Conservation (phyloP, 1,140 invertebrate species). For the Acromyrmex heyeri region DNA sequence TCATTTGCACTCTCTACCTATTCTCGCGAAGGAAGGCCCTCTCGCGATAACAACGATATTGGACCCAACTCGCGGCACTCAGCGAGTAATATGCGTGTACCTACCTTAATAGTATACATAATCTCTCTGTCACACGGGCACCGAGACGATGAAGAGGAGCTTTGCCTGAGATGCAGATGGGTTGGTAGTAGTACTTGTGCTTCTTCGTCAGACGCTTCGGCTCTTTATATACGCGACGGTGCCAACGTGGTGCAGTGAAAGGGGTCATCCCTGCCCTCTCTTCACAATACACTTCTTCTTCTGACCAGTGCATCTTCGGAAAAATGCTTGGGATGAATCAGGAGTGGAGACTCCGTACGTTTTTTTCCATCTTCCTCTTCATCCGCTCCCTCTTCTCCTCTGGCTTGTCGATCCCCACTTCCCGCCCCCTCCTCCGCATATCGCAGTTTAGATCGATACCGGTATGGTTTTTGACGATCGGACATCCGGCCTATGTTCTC, state of each 20-base stretch:
- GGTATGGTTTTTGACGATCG: slow-evolving; percentile 21
- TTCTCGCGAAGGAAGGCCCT: background rate
- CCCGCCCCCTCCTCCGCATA: background rate
- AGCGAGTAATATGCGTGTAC: slow-evolving; percentile 49
- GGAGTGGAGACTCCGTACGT: slow-evolving; percentile 36
- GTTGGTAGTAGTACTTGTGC: slow-evolving; percentile 82
- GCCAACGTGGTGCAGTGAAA: slow-evolving; percentile 84
- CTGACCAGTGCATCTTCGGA: slow-evolving; percentile 84
- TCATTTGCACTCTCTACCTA: slow-evolving; percentile 14
- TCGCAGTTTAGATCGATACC: slow-evolving; percentile 34
- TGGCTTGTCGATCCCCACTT: slow-evolving; percentile 1
- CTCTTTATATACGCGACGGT: slow-evolving; percentile 84
- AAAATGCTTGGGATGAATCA: slow-evolving; percentile 77
- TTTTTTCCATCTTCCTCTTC: slow-evolving; percentile 23
- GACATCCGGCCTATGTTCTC: slow-evolving; percentile 22
- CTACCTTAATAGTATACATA: slow-evolving; percentile 83
- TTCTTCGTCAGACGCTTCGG: slow-evolving; percentile 83
- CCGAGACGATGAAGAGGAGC: slow-evolving; percentile 77
- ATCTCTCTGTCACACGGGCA: slow-evolving; percentile 78
- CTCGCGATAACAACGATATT: slow-evolving; percentile 7
- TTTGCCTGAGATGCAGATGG: slow-evolving; percentile 80
- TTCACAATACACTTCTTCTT: slow-evolving; percentile 84
- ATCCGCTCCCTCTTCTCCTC: background rate
- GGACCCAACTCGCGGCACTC: slow-evolving; percentile 7
- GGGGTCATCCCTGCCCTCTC: slow-evolving; percentile 84